These are phyloP conservation scores for Bubo scandiacus DNA, from an alignment of 2,113 vertebrate genomes.

Conservation along the genomic window DNA sequence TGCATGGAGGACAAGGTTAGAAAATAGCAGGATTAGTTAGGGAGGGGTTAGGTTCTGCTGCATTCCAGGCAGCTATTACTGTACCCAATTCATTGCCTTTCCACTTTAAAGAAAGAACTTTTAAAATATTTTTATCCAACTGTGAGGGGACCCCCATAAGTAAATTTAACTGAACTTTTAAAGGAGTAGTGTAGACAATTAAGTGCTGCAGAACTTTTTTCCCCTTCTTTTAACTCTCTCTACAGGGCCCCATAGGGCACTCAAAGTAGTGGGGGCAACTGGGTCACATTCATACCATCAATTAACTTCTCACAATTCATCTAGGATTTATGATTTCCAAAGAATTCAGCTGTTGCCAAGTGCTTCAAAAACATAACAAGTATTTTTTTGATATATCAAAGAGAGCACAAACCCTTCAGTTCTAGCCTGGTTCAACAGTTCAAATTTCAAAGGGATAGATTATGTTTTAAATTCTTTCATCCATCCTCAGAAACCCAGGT, in stretches of 20 bases:
- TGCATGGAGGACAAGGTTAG: neutral
- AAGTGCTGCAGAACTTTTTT: neutral
- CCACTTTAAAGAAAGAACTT: neutral
- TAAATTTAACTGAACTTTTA: neutral
- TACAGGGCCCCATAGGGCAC: neutral
- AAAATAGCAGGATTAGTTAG: slow-evolving; percentile 21
- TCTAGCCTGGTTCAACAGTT: neutral
- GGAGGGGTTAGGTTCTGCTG: neutral
- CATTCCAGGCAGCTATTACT: neutral
- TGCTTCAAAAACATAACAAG: neutral
- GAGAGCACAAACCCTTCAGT: neutral
- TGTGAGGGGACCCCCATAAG: neutral
- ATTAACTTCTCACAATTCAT: neutral
- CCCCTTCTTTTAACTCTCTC: neutral
- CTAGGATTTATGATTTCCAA: neutral
- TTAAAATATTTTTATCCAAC: neutral
- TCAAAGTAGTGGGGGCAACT: neutral
- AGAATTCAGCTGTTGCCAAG: neutral
- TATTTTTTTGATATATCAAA: neutral
- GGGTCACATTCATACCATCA: neutral
- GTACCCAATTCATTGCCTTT: neutral
- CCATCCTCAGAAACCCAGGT: neutral
- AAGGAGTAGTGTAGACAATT: neutral
- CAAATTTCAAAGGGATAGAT: neutral
- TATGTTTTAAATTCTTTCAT: neutral